phyloP scores from a whole-genome alignment of 2,888 invertebrate species.

The Tipula lateralis region DNA sequence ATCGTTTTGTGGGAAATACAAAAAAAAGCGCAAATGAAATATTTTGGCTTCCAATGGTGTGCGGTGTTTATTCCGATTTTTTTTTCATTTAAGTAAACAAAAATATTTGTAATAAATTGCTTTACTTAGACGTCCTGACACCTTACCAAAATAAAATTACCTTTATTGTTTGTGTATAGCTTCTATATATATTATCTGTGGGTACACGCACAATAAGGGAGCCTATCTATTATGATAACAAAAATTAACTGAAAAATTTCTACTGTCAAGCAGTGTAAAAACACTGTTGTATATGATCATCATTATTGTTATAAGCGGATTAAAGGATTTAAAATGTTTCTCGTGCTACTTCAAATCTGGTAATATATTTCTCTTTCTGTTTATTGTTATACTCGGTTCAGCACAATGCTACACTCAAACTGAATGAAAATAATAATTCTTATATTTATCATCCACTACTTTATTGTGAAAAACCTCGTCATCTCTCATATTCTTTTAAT shows the following conservation, averaged over 20 bases:
- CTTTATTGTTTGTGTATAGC: neutral
- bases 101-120: neutral
- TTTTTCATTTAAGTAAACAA: neutral
- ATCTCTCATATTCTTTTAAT: neutral
- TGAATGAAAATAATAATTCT: neutral
- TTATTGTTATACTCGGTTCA: neutral
- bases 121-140: neutral
- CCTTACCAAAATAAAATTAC: neutral
- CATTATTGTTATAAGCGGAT: neutral
- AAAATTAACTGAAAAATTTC: neutral
- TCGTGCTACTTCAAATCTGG: conserved; percentile 1
- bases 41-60: neutral
- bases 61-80: neutral
- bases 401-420: neutral
- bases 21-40: neutral
- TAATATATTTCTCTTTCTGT: neutral
- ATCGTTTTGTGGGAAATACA: neutral
- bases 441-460: neutral
- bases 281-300: neutral
- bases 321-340: conserved; percentile 24
- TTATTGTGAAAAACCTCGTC: neutral
- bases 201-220: neutral
- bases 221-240: neutral
- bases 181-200: neutral
- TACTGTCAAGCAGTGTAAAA: conserved; percentile 3